Evolutionary conservation across 2,888 invertebrate genomes (phyloP).

Genomic region (Helobdella robusta): DNA sequence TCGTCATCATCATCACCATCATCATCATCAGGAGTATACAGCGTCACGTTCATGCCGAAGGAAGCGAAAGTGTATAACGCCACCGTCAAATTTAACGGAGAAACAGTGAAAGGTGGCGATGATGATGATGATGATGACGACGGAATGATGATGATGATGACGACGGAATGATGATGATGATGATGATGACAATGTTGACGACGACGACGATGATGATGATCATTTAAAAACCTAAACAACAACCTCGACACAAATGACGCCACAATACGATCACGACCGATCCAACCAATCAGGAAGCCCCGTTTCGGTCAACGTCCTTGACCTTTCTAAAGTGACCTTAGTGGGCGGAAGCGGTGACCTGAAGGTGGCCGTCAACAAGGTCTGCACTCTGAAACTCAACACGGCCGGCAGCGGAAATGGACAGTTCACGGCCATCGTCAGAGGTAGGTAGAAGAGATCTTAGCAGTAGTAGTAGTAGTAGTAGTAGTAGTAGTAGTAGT

Average conservation of each 20-base stretch:
- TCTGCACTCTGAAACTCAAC: slow-evolving; percentile 16
- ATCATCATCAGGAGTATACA: slow-evolving; percentile 71
- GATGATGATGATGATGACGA: too few relatives aligned
- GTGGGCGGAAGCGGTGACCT: slow-evolving; percentile 1
- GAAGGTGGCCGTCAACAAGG: slow-evolving; percentile 17
- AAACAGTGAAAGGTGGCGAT: slow-evolving; percentile 51
- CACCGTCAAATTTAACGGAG: slow-evolving; percentile 62
- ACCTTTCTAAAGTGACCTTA: not conserved
- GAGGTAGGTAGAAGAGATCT: slow-evolving; percentile 8
- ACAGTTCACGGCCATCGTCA: slow-evolving; percentile 17
- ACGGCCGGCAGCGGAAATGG: slow-evolving; percentile 14
- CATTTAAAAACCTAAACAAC: too few relatives aligned
- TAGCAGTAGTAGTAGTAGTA: too few relatives aligned
- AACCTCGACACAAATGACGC: too few relatives aligned
- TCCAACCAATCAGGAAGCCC: slow-evolving; percentile 21
- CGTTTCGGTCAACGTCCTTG: slow-evolving; percentile 12
- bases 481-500: too few relatives aligned
- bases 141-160: too few relatives aligned
- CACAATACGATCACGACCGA: too few relatives aligned
- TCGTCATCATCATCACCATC: too few relatives aligned
- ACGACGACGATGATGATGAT: too few relatives aligned
- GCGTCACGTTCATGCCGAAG: slow-evolving; percentile 76
- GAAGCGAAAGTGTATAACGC: slow-evolving; percentile 82
- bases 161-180: too few relatives aligned
- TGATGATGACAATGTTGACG: too few relatives aligned